Evolutionary conservation across 1,140 invertebrate species (phyloP), one percentile per base, ranked within the genome.

Genomic region (Pseudomyrmex cubaensis): DNA sequence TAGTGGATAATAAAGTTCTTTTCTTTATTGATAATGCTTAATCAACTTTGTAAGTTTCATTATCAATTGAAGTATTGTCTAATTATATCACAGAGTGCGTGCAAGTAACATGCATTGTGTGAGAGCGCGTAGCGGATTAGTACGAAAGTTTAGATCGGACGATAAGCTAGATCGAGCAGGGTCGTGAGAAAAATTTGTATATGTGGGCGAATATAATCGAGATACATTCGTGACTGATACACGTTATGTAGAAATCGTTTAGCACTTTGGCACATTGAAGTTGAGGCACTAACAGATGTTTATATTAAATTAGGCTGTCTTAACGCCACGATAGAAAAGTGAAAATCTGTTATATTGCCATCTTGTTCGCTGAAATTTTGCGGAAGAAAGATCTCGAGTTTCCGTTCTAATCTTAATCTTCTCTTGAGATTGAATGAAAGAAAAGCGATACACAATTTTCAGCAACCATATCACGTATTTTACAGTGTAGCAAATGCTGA

Each of bases 131-230:
- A n/a, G 52, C 44, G 59, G 20, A 75, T 82, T 75, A 70, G 57
- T 50, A 78, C 52, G 44, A 78, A 59, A 72, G 66, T 80, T 72
- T 80, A 78, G 76, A 78, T 78, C 78, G 70, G 15, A 20, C 62
- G 78, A 82, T 82, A 82, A 59, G 35, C 13, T 12, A 82, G 78
- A 75, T 75, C 70, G 78, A 54, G 25, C 64, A 78, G 76, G 64
- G 76, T 72, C 76, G 76, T 80, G 76, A 80, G 76, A 80, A 80
- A 80, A 80, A 80, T 80, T 70, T 80, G n/a, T 48, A 20, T 52
- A 80, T 46, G 54, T 80, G 67, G 67, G 22, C 46, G 44, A 22
- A 80, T 80, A 67, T 59, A 70, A 61, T 72, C n/a, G 44, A 70
- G 44, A 50, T 77, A 67, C 63, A 57, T 46, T 77, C 52, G 52